Base-by-base conservation (phyloP, 2,888 invertebrate genomes). In the Rotaria macrura region DNA sequence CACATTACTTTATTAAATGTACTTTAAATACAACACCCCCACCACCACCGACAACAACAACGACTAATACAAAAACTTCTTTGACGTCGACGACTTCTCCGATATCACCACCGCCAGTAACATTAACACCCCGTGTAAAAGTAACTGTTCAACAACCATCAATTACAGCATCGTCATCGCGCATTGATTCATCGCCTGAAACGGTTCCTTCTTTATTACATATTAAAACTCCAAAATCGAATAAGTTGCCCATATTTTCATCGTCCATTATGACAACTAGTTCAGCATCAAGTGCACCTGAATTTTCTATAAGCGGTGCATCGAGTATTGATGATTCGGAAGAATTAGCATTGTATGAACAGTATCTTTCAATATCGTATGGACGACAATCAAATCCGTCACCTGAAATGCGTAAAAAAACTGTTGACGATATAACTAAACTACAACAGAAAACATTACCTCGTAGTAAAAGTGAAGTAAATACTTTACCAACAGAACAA, bases 1-100 rank as follows among this genome's bases (percentile, higher is more conserved):
- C 74, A 40, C 74, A 74, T 74, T 74, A 40, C 43, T 25, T 74
- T 38, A 74, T 74, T 40, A 74, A 74, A 74, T 74, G 74, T 74
- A 74, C 40, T 74, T 40, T 74, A 74, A 74, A 38, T 74, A 7
- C 38, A 25, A 40, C 38, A 74, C 4, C 34, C 12, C 12, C 72
- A 12, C 10, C 72, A 34, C 1, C 72, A 20, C n/a, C n/a, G n/a
- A 40, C 38, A 74, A 7, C 38, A 23, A 40, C 74, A 10, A 40
- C 43, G 23, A 40, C 74, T 3, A 38, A 74, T 23, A 9, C 74
- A 40, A 74, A 40, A 25, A 74, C 38, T 0, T 74, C 74, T 6
- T 65, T 17, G 17, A 65, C 34, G 29, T 65, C 14, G 65, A 65
- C 29, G 10, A 12, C 34, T 0, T 34, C 34, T 3, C 12, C 65